Percentiles rank a stretch among this genome's conserved stretches.
Conservation (phyloP, 2,888 invertebrate species). For the Lycocerus yunnanus region DNA sequence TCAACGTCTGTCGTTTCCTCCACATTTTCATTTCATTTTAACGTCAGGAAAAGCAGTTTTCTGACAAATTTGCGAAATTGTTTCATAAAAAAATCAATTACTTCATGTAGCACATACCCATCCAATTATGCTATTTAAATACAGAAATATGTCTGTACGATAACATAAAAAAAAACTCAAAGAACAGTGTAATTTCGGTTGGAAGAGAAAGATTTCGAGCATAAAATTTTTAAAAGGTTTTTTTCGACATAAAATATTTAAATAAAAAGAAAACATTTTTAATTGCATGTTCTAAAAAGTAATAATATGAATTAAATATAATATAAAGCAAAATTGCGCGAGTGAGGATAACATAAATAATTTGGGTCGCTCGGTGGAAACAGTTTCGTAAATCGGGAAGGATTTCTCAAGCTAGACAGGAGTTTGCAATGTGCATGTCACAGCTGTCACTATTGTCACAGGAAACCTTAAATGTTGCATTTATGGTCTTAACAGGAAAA, state of each 20-base stretch:
- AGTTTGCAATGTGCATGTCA: conserved; percentile 22
- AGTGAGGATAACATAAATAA: conserved; percentile 20
- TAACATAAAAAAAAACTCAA: neutral
- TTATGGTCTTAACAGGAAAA: conserved; percentile 16
- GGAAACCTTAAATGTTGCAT: conserved; percentile 27
- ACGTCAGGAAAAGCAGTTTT: neutral
- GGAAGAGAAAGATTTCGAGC: neutral
- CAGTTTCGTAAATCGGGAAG: conserved; percentile 17
- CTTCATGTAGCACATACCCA: neutral
- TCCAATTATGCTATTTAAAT: neutral
- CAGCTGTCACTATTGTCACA: conserved; percentile 28
- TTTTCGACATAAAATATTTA: neutral
- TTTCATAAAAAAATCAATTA: neutral
- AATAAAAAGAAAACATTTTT: neutral
- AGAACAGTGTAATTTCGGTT: neutral
- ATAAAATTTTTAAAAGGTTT: neutral
- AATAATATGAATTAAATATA: neutral
- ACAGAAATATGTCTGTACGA: neutral
- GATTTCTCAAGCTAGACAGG: conserved; percentile 24
- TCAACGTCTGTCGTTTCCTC: neutral
- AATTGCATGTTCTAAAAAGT: neutral
- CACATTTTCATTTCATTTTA: neutral
- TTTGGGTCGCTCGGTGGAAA: conserved; percentile 13
- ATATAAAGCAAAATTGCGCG: neutral
- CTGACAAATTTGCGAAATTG: neutral